Percentiles rank a stretch among this genome's conserved stretches.
Evolutionary conservation across 2,113 vertebrate species (phyloP).

Genomic region (Lepus timidus): DNA sequence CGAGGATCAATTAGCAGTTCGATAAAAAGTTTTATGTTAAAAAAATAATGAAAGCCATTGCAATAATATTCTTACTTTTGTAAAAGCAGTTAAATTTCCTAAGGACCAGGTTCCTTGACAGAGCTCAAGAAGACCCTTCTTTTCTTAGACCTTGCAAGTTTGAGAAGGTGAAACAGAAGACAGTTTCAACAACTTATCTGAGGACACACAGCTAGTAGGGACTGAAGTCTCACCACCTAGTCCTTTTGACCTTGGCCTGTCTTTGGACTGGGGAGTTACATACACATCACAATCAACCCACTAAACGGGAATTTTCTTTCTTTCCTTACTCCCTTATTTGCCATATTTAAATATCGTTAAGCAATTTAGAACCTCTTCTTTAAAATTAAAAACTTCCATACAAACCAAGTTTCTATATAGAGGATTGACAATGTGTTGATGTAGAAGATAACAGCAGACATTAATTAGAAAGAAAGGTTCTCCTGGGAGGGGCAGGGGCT

Average conservation of each 20-base stretch:
- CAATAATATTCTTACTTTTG: background rate
- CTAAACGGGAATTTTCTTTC: background rate
- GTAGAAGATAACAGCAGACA: background rate
- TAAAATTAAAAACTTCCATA: background rate
- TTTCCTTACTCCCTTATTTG: background rate
- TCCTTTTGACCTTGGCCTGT: background rate
- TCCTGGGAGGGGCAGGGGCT: too few species aligned
- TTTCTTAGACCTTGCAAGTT: background rate
- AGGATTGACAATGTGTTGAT: background rate
- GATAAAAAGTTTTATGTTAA: too few species aligned
- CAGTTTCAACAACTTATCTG: background rate
- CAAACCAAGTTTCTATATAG: background rate
- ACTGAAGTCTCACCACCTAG: background rate
- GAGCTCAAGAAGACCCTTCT: background rate
- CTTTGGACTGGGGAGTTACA: background rate
- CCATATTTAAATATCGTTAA: background rate
- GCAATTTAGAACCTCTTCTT: background rate
- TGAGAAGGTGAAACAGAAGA: constrained; percentile 1
- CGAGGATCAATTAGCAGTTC: too few species aligned
- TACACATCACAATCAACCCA: background rate
- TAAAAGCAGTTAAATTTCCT: background rate
- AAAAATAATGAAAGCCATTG: background rate
- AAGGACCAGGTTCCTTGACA: background rate
- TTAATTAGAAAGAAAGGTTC: background rate
- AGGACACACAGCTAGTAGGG: background rate